A percentile compares a stretch with the other conserved stretches of the same genome.
Conservation (phyloP, 2,888 invertebrate species). For the Orthonevra nobilis region DNA sequence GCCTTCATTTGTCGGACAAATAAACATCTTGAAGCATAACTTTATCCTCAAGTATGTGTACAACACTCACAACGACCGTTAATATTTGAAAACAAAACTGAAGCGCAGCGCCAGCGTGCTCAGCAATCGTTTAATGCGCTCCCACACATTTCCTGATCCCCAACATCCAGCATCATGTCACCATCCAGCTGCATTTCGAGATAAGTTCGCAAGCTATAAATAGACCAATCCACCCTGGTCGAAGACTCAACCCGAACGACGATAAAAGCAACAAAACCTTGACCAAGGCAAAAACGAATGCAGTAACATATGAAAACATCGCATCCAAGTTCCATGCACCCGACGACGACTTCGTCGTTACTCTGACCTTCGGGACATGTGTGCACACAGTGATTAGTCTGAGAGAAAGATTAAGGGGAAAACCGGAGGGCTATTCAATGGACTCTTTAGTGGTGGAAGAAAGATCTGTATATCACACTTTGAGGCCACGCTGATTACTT, state of each 20-base stretch:
- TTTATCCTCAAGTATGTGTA: neutral
- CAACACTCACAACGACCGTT: neutral
- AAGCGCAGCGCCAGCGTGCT: constrained; percentile 8
- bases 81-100: constrained; percentile 15
- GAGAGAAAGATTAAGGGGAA: neutral
- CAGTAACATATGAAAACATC: neutral
- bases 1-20: neutral
- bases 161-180: constrained; percentile 3
- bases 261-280: constrained; percentile 28
- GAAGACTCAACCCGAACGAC: neutral
- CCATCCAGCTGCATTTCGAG: constrained; percentile 9
- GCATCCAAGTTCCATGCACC: constrained; percentile 31
- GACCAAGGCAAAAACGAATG: constrained; percentile 18
- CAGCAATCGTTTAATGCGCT: constrained; percentile 13
- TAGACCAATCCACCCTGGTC: constrained; percentile 27
- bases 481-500: constrained; percentile 26
- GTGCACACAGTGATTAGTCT: constrained; percentile 8
- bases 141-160: constrained; percentile 29
- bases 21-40: constrained; percentile 4
- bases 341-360: too few species aligned
- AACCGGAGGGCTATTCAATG: constrained; percentile 5
- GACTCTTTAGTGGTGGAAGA: neutral
- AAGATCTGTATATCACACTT: constrained; percentile 18
- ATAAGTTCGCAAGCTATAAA: constrained; percentile 39
- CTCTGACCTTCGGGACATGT: constrained; percentile 20